Evolutionary conservation across 2,888 invertebrate genomes (phyloP), one percentile per base, ranked within the genome.

Genomic region (Ormia ochracea): DNA sequence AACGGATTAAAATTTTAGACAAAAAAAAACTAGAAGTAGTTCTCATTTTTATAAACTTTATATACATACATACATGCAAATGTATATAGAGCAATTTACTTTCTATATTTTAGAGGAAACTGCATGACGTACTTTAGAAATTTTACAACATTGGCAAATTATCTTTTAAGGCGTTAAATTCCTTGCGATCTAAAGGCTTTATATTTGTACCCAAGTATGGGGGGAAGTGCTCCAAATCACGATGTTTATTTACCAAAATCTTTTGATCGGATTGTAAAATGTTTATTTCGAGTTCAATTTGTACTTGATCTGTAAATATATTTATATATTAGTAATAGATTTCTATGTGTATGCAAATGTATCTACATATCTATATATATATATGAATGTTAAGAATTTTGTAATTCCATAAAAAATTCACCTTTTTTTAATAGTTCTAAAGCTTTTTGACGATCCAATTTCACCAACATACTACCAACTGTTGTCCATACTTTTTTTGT

Each of bases 401-500:
- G n/a, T 12, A 23, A 36, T 3, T 21, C 1, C 21, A 36, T 31
- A 33, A 54, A 10, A 19, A 19, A 31, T 4, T 12, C 28, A 90
- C 90, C 90, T 72, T 87, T 87, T 38, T 85, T 87, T 0, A 90
- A 78, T 52, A 90, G 65, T 33, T 87, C 83, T n/a, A 88, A 65
- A 2, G 89, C 90, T 17, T 85, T 85, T 0, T 82, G 77, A 1
- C 83, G 80, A 14, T 86, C 82, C 82, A 89, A 78, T 82, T 90
- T 89, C 0, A 90, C 83, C 50, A 90, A 65, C 83, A 89, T 86
- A 70, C 88, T 88, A 6, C 90, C 90, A 17, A 90, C 81, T 3
- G 90, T 89, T 6, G 86, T 88, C 90, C 90, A 90, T 7, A 87
- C 83, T 78, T 89, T 90, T 21, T 85, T 84, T 5, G 88, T 86